Evolutionary conservation across 2,888 invertebrate genomes (phyloP), one percentile per base, ranked within the genome.

Genomic region (Aphidoletes aphidimyza): DNA sequence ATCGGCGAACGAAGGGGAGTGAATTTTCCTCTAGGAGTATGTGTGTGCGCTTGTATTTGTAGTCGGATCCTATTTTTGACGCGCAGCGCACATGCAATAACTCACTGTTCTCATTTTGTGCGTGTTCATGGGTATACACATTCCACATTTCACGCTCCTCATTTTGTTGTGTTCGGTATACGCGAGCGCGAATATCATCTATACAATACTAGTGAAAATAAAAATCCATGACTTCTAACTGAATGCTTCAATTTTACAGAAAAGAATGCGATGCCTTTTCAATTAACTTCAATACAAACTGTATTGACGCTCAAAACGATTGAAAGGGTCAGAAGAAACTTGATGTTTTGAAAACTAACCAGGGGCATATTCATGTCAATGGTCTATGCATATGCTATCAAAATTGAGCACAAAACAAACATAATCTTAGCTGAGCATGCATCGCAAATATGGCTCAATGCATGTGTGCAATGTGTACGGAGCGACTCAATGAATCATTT

Each of bases 31-130:
- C n/a, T n/a, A n/a, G n/a, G n/a, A n/a, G n/a, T n/a, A n/a, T 69
- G 69, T 69, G 81, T 81, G 78, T 78, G 78, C 17, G 17, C 9
- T 59, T 59, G 59, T 36, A n/a, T n/a, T n/a, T 78, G 36, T 78
- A 81, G 81, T 81, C 37, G 37, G 5, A 81, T 81, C 37, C 81
- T 81, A 81, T 81, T 81, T 81, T 81, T 22, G 81, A 81, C 37
- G 37, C 81, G 37, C 36, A 19, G 81, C 81, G 81, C 81, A 81
- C 81, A 81, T 81, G 81, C 81, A 81, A 81, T 81, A 30, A 69
- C 37, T 81, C 26, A 11, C 14, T 30, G 36, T n/a, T 81, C 37
- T 17, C 81, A 36, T 81, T 37, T 81, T 36, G 81, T 81, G 81
- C 81, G 81, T 81, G 26, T 37, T n/a, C 78, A 36, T 1, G 8